Evolutionary conservation across 2,888 invertebrate species (phyloP), one percentile per base, ranked within the genome.

Genomic region (Ashinkailepas kermadecensis): DNA sequence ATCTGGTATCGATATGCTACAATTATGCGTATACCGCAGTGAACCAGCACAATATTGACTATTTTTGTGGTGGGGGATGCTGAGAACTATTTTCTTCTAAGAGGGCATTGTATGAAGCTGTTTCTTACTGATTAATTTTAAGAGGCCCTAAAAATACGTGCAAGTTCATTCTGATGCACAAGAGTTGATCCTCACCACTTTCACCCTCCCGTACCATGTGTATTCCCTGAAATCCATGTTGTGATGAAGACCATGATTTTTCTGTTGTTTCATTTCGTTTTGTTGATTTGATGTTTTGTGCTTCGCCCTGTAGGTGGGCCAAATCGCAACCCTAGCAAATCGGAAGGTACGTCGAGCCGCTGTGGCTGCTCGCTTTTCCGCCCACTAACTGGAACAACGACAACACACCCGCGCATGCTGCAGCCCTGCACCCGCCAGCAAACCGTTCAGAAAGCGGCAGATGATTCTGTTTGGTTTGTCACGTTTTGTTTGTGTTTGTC

Each of bases 251-350:
- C 67, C 67, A 6, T 39, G 25, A 10, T 67, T 67, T 67, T 25
- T 25, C 25, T 67, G 65, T 13, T 13, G 67, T 67, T 67, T 13
- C 0, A 25, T 67, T 67, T 67, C 25, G 25, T 67, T 67, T 67
- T 7, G 67, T 67, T 67, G 67, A 67, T 67, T 67, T 13, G 67
- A 67, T 67, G 67, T 67, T 67, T 67, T 67, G 67, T 67, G 25
- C 25, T 67, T 23, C 67, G 67, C 67, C 67, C 67, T n/a, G 25
- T 67, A 67, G 67, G 67, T 67, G 67, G 67, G 67, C 67, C 67
- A 25, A 67, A 67, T 25, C 67, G 67, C 67, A 67, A 67, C 67
- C 67, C 67, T 67, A 67, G 67, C 67, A 67, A 67, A 67, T 13
- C 67, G n/a, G 67, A 67, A 67, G 67, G 67, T 67, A 67, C n/a